Percentiles rank a stretch among this genome's conserved stretches.
phyloP scores from a whole-genome alignment of 1,140 invertebrate species.

The Diorhabda elongata region DNA sequence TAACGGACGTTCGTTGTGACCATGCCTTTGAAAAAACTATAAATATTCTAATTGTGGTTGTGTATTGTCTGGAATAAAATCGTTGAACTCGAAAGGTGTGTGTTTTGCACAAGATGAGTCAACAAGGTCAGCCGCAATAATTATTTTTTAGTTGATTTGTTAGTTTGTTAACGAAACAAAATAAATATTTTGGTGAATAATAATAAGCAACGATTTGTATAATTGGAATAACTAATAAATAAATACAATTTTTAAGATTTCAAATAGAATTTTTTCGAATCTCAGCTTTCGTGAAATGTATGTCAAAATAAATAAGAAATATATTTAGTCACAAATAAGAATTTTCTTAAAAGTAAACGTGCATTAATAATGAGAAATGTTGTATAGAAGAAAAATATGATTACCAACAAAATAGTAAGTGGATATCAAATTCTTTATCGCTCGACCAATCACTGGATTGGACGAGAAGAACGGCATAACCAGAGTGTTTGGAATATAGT shows the following conservation, averaged over 20 bases:
- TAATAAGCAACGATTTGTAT: not conserved
- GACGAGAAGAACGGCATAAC: no score
- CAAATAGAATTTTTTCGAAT: not conserved
- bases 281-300: no score
- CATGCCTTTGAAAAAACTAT: not conserved
- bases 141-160: not conserved
- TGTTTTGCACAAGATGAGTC: not conserved
- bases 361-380: no score
- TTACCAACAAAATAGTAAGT: no score
- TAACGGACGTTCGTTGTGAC: not conserved
- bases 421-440: no score
- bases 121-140: not conserved
- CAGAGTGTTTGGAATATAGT: no score
- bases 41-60: not conserved
- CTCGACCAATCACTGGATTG: no score
- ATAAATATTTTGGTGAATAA: not conserved
- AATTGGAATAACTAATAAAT: not conserved
- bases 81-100: not conserved
- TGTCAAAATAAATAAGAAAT: no score
- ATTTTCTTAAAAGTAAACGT: no score
- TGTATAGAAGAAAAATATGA: no score
- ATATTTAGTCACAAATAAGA: no score
- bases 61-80: constrained; percentile 2
- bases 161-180: not conserved
- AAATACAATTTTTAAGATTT: not conserved